Base-by-base conservation (phyloP, 2,113 vertebrate genomes). In the Rutilus rutilus region DNA sequence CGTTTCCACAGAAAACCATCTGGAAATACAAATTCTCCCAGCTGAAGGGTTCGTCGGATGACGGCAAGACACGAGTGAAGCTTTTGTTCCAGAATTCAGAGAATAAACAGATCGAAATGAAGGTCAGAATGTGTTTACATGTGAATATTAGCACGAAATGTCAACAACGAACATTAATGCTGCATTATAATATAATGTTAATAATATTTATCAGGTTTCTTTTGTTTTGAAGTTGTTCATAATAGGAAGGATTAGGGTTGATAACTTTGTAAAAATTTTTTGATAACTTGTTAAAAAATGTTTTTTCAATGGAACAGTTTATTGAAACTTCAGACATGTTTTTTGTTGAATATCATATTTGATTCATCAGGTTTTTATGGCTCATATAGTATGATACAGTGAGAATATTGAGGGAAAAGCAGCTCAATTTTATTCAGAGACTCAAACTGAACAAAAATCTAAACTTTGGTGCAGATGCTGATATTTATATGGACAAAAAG, bases 11-110 rank as follows among this genome's bases (percentile, higher is more conserved):
- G 97, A 94, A 92, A 0, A 86, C 96, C 8, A 92, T 97, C 85
- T 99, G 97, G 97, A 95, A 92, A 84, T 98, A 97, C 91, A 98
- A 97, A 87, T 99, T 98, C 90, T 99, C 97, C 89, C 97, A 98
- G 85, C 96, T 99, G 57, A 99, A 98, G 93, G 97, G 97, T 47
- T 99, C 97, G 67, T 99, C 97, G 50, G 97, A 99, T 33, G 97
- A 99, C 15, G 97, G 97, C 2, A 98, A 97, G 92, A 96, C 96
- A 80, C 95, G 94, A 87, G 96, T 97, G 21, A 99, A 97, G 89
- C 94, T 98, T 4, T 95, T 97, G 81, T 98, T 97, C 94, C 96
- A 96, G 93, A 97, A 97, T 85, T 88, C 92, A 30, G 97, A 97
- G 89, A 97, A 94, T 92, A 96, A 95, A 87, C 97, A 99, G 92